Base-by-base conservation (phyloP, 2,797 vertebrate genomes). In the Dermochelys coriacea region DNA sequence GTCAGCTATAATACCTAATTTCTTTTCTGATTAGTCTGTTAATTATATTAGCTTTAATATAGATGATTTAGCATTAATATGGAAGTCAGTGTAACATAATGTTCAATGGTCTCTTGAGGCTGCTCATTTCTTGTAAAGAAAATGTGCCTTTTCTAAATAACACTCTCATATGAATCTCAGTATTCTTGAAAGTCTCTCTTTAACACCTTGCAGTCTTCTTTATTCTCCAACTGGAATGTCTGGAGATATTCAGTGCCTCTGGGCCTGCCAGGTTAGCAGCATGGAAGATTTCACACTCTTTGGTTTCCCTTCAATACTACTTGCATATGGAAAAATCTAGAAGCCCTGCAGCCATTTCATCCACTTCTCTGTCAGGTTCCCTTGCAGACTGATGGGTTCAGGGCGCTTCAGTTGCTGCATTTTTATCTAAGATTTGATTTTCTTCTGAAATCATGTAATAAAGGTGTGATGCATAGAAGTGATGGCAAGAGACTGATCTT, bases 381-480 rank as follows among this genome's bases (percentile, higher is more conserved):
- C 27, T 61, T 95, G 71, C 80, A 94, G 86, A 80, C 31, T 57
- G 14, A 11, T 64, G 50, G 80, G 89, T 88, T 83, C 29, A 52
- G 74, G 83, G 92, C 93, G 1, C 61, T 37, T 0, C 55, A 27
- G 85, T 31, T 55, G 49, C 45, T 89, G 59, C 41, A 6, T 27
- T 64, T 75, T 68, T 0, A 80, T 9, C 34, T 84, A 51, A 61
- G 54, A 75, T 45, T 45, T 75, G 41, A 88, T 94, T 95, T 95
- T 96, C 82, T 95, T n/a, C 64, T 95, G 87, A 91, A 45, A 29
- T 49, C 59, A 52, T 0, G 15, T 90, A 95, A 95, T 94, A 95
- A 52, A 90, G 52, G 85, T 88, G 91, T 82, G 78, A 92, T 71
- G 68, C 88, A 21, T 19, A 80, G 81, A 25, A 95, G 75, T 0